Evolutionary conservation across 1,140 invertebrate genomes (phyloP).

Genomic region (Nephotettix cincticeps): DNA sequence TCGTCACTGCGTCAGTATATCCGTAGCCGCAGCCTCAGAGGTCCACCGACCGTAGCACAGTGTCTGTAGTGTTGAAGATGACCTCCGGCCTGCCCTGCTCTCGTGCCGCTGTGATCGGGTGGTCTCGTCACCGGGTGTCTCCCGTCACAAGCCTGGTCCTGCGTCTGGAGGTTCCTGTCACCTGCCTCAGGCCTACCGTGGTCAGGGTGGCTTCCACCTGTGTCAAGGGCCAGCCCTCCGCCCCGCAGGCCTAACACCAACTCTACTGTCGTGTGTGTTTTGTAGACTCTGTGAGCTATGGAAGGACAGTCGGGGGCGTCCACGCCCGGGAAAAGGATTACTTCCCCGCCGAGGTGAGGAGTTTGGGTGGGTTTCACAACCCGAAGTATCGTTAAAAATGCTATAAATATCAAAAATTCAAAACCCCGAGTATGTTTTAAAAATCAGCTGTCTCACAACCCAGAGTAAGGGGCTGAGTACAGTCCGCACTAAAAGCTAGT

Average conservation of each 20-base stretch:
- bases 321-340: background rate
- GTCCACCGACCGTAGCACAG: too few species aligned
- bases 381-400: too few species aligned
- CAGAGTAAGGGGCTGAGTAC: too few species aligned
- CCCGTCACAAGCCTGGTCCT: background rate
- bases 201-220: background rate
- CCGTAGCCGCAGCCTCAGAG: too few species aligned
- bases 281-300: background rate
- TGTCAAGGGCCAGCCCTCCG: background rate
- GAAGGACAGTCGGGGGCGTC: background rate
- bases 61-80: background rate
- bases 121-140: background rate
- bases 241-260: background rate
- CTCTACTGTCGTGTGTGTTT: background rate
- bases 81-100: background rate
- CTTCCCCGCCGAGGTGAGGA: background rate
- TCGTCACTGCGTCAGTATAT: too few species aligned
- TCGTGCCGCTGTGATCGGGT: conserved; percentile 10
- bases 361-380: background rate
- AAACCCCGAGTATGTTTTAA: too few species aligned
- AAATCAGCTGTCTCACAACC: too few species aligned
- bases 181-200: conserved; percentile 3
- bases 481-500: too few species aligned
- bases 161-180: conserved; percentile 20
- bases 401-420: too few species aligned